phyloP scores from a whole-genome alignment of 2,888 invertebrate species.

The Bugula neritina region DNA sequence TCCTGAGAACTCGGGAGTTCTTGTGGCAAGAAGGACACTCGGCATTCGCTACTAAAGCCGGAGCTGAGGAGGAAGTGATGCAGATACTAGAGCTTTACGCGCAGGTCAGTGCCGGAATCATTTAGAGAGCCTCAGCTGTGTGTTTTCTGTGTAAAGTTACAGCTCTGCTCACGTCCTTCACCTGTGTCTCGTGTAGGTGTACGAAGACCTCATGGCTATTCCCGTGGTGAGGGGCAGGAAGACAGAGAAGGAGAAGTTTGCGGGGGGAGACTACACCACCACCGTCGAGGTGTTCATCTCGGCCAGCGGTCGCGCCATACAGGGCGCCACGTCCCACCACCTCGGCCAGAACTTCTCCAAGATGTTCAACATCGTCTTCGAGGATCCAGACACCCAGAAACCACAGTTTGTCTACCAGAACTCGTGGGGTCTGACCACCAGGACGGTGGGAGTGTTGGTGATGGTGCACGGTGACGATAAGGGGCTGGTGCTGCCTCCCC shows the following conservation, averaged over 20 bases:
- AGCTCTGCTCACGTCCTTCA: too few species aligned
- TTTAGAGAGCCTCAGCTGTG: too few species aligned
- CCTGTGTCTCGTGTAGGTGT: too few species aligned
- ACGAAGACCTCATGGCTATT: conserved; percentile 82
- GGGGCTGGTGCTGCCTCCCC: conserved; percentile 89
- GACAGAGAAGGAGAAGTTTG: conserved; percentile 98
- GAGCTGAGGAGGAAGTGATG: conserved; percentile 77
- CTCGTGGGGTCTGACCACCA: conserved; percentile 96
- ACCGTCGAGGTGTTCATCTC: conserved; percentile 94
- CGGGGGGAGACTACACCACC: conserved; percentile 92
- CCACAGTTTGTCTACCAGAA: conserved; percentile 80
- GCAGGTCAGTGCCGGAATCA: conserved; percentile 31
- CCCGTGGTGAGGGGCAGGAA: conserved; percentile 75
- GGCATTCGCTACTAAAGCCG: conserved; percentile 75
- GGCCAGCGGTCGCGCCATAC: conserved; percentile 87
- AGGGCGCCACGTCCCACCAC: conserved; percentile 94
- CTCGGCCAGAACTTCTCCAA: conserved; percentile 98
- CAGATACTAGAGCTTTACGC: conserved; percentile 73
- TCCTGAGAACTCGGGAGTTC: conserved; percentile 94
- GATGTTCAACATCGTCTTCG: conserved; percentile 95
- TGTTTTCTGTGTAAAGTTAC: too few species aligned
- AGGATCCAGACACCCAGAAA: conserved; percentile 77
- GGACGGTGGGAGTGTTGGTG: conserved; percentile 76
- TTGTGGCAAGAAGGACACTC: conserved; percentile 99
- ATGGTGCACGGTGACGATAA: conserved; percentile 91